Conservation (phyloP, 2,113 vertebrate species). For the Grallaria varia region DNA sequence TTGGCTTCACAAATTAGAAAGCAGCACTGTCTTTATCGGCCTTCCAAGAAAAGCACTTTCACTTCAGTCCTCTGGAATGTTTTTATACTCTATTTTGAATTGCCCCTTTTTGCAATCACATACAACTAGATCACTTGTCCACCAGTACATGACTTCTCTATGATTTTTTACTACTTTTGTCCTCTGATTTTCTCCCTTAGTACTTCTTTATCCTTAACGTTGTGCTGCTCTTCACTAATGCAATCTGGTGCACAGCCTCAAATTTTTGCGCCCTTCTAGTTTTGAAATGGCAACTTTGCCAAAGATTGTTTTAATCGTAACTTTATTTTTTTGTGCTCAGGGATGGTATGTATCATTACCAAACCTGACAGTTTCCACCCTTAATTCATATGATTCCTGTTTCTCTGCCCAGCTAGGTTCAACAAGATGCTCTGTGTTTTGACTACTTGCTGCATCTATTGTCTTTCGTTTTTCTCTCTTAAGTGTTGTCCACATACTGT, state of each 20-base stretch:
- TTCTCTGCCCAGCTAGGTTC: not conserved
- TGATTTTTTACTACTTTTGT: not conserved
- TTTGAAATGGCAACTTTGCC: not conserved
- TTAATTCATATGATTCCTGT: not conserved
- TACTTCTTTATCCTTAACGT: not conserved
- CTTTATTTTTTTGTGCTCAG: not conserved
- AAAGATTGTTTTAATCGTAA: not conserved
- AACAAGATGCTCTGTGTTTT: not conserved
- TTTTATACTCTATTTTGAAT: not conserved
- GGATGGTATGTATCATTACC: not conserved
- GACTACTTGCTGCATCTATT: accelerated
- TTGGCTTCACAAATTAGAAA: not conserved
- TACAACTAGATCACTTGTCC: not conserved
- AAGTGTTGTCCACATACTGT: not conserved
- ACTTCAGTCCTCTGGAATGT: not conserved
- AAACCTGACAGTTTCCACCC: not conserved
- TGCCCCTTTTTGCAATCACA: not conserved
- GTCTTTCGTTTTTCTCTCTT: not conserved
- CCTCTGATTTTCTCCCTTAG: not conserved
- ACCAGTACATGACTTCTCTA: not conserved
- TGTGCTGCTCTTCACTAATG: not conserved
- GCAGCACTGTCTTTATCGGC: not conserved
- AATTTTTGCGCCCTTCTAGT: not conserved
- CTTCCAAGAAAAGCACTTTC: not conserved
- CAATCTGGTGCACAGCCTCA: not conserved